A percentile compares a stretch with the other conserved stretches of the same genome.
Evolutionary conservation across 2,797 vertebrate genomes (phyloP).

Genomic region (Tolypeutes matacus): DNA sequence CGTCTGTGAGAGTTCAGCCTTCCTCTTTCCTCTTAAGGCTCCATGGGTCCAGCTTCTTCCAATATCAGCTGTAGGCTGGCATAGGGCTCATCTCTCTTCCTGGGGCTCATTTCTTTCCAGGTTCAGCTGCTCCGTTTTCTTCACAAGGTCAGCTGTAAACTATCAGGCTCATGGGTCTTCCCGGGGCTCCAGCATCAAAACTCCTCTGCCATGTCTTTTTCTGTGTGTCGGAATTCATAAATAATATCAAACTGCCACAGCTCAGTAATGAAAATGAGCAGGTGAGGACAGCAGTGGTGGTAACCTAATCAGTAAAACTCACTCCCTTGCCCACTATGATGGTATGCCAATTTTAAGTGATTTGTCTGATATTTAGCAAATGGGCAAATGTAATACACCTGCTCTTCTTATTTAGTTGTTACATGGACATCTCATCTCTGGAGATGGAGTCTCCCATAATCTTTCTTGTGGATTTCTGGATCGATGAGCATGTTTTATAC

Average conservation of each 20-base stretch:
- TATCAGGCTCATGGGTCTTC: too few species aligned
- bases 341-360: background rate
- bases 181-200: too few species aligned
- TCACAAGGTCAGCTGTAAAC: too few species aligned
- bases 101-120: too few species aligned
- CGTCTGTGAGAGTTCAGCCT: too few species aligned
- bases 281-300: background rate
- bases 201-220: too few species aligned
- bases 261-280: background rate
- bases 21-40: too few species aligned
- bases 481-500: background rate
- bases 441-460: background rate
- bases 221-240: too few species aligned
- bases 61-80: too few species aligned
- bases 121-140: too few species aligned
- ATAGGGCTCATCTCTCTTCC: too few species aligned
- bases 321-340: background rate
- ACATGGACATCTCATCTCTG: background rate
- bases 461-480: background rate
- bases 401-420: background rate
- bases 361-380: background rate
- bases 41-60: too few species aligned
- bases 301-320: background rate
- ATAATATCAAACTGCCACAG: background rate
- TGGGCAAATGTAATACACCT: background rate